Evolutionary conservation across 2,888 invertebrate genomes (phyloP), one percentile per base, ranked within the genome.

Genomic region (Linyphia triangularis): DNA sequence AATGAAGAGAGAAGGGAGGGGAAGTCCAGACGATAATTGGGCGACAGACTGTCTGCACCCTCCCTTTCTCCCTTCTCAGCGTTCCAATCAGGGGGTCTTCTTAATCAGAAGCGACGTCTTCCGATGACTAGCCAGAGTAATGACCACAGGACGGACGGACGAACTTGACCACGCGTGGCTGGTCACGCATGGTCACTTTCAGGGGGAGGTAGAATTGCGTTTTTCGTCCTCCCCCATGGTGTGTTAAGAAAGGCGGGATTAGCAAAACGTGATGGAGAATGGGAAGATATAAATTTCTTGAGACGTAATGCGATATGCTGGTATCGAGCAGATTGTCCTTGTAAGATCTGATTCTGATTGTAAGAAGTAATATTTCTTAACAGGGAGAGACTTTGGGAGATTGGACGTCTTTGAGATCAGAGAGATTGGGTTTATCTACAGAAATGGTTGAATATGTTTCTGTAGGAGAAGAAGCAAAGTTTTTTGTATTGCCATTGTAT

Each of bases 41-140:
- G 84, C 84, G 84, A 75, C 84, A 84, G 84, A 33, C 84, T 84
- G 84, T 84, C 84, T 75, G 73, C 75, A 26, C 40, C 67, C 75
- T n/a, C 51, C 16, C 51, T n/a, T 51, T 9, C n/a, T n/a, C n/a
- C n/a, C n/a, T n/a, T n/a, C n/a, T n/a, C n/a, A 72, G 75, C 84
- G 75, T 75, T 84, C 75, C 75, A 84, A 84, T 84, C 84, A 84
- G 84, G 75, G 84, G 51, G 51, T 16, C n/a, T 51, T 51, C 75
- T 84, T 84, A 75, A 84, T 84, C 75, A 84, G 75, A 63, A 63
- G 51, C 65, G 84, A 73, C 57, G 75, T 43, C 83, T 83, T 69
- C 81, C 82, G 82, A 70, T 82, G 72, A 63, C 63, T 19, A 43
- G 40, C 13, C n/a, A 33, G 73, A 65, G 83, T 73, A 83, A 83